A percentile compares a stretch with the other conserved stretches of the same genome.
phyloP scores from a whole-genome alignment of 1,140 invertebrate genomes.

The Formica exsecta region DNA sequence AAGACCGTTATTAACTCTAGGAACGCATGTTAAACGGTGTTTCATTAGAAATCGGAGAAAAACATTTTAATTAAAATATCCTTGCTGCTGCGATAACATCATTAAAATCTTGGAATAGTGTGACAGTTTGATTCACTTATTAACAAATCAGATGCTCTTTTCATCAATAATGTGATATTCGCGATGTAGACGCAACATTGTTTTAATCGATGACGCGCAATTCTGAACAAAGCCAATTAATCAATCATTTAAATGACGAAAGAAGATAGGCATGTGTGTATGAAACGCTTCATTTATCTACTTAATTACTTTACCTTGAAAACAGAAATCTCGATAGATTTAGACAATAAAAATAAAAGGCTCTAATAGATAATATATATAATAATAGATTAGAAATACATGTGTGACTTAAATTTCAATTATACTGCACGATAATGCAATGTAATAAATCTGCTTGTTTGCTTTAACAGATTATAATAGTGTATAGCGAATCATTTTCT shows the following conservation, averaged over 20 bases:
- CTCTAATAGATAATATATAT: too few species aligned
- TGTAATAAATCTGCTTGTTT: conserved; percentile 15
- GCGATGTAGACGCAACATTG: conserved; percentile 20
- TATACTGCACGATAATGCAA: conserved; percentile 6
- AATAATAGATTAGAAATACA: background rate
- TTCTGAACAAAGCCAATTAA: conserved; percentile 25
- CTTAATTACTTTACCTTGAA: conserved; percentile 14
- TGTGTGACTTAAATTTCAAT: conserved; percentile 27
- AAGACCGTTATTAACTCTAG: conserved; percentile 26
- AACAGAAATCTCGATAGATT: conserved; percentile 16
- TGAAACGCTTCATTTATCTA: conserved; percentile 16
- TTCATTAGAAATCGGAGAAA: conserved; percentile 27
- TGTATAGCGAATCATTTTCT: background rate
- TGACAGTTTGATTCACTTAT: conserved; percentile 3
- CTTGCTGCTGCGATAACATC: background rate
- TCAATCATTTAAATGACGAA: conserved; percentile 38
- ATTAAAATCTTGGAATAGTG: background rate
- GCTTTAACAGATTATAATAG: conserved; percentile 6
- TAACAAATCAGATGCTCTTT: conserved; percentile 27
- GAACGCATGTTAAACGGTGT: background rate
- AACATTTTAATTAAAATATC: conserved; percentile 36
- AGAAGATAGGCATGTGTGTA: background rate
- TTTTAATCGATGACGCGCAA: conserved; percentile 9
- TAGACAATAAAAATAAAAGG: background rate
- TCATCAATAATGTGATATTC: background rate